Conservation (phyloP, 2,797 vertebrate species). For the Diceros bicornis region DNA sequence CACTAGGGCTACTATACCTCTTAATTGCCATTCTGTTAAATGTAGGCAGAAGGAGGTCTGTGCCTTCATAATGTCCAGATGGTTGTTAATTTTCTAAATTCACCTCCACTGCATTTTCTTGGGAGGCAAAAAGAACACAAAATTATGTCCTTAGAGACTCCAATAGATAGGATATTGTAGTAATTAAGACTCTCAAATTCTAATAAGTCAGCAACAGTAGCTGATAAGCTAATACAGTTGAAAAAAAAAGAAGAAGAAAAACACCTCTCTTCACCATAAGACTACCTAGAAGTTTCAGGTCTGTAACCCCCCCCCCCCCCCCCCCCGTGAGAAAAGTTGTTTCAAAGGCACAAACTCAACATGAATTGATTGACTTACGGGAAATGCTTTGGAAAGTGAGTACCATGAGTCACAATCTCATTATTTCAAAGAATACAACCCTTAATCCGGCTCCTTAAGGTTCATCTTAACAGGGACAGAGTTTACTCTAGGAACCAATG, state of each 20-base stretch:
- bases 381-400: conserved; percentile 15
- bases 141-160: conserved; percentile 62
- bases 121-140: conserved; percentile 69
- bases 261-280: background rate
- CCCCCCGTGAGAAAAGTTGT: background rate
- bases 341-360: background rate
- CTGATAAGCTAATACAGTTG: background rate
- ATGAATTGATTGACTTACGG: background rate
- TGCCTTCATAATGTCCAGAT: conserved; percentile 58
- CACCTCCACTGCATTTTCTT: conserved; percentile 72
- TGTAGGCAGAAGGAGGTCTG: conserved; percentile 59
- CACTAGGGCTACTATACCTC: background rate
- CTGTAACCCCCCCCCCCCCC: no score
- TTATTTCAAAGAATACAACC: conserved; percentile 1
- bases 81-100: conserved; percentile 74
- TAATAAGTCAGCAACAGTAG: conserved; percentile 12
- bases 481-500: background rate
- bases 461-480: background rate
- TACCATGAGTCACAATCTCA: background rate
- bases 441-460: background rate
- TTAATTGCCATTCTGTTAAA: conserved; percentile 50
- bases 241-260: background rate
- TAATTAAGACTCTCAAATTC: conserved; percentile 58
- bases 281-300: background rate
- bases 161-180: background rate